These are phyloP conservation scores for Calliscelio sp. DNA, from an alignment of 2,888 invertebrate species.

Conservation along the genomic window DNA sequence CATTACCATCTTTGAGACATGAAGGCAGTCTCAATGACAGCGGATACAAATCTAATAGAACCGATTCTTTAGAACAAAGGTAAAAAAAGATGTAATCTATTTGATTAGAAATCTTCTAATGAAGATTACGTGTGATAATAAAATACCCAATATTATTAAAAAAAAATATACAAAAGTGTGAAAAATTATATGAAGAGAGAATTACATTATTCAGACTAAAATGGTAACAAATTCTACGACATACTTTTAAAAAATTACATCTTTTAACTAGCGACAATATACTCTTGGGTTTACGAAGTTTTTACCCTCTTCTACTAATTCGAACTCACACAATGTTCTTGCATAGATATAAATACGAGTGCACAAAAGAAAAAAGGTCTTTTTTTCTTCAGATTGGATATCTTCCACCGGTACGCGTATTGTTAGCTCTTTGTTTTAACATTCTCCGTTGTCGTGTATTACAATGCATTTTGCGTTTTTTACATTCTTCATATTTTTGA, in stretches of 20 bases:
- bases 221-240: slow-evolving; percentile 17
- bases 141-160: too few species aligned
- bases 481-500: too few species aligned
- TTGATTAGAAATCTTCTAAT: slow-evolving; percentile 1
- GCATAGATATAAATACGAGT: slow-evolving; percentile 44
- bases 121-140: too few species aligned
- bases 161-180: slow-evolving; percentile 59
- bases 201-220: not conserved
- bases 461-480: too few species aligned
- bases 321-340: slow-evolving; percentile 49
- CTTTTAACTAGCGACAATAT: slow-evolving; percentile 46
- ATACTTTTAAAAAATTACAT: slow-evolving; percentile 48
- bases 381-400: slow-evolving; percentile 66
- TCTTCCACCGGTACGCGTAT: slow-evolving; percentile 52
- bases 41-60: slow-evolving; percentile 94
- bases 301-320: slow-evolving; percentile 58
- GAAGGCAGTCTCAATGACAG: slow-evolving; percentile 95
- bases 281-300: slow-evolving; percentile 38
- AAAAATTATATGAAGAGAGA: slow-evolving; percentile 60
- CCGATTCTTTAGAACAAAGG: slow-evolving; percentile 96
- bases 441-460: too few species aligned
- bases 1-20: slow-evolving; percentile 93
- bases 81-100: slow-evolving; percentile 83
- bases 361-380: slow-evolving; percentile 47
- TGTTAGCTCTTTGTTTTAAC: slow-evolving; percentile 30